Evolutionary conservation across 1,140 invertebrate species (phyloP), one percentile per base, ranked within the genome.

Genomic region (Chrysomallon squamiferum): DNA sequence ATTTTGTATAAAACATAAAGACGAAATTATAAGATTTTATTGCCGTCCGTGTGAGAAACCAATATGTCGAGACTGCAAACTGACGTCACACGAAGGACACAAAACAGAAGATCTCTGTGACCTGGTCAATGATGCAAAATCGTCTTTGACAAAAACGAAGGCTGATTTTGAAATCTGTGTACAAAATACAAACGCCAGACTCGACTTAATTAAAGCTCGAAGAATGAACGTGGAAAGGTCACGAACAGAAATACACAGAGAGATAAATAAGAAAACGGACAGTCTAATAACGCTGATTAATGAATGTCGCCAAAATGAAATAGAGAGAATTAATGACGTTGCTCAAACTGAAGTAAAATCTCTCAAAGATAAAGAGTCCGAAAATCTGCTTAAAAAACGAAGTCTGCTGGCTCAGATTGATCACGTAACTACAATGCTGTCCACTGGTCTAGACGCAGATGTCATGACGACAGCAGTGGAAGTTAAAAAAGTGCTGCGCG

Each of bases 41-140:
- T 67, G 65, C 25, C 35, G 11, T 13, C 33, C 11, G 13, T 67
- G 65, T 32, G 25, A n/a, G 11, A 20, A 13, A 7, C 6, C 35
- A n/a, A 57, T 67, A 33, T 67, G 65, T 35, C 35, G 59, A 57
- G 65, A 67, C 52, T 67, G 65, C 22, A 62, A 61, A 29, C 50
- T 67, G 18, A 58, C 59, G 13, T 43, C 59, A 11, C 65, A 67
- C 30, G 59, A 67, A 35, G 59, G 59, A 15, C 65, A 67, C 41
- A 41, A 33, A 27, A 52, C 57, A 2, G 15, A 20, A 11, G 64
- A 66, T 35, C 22, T 66, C 4, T 59, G 41, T 27, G 20, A 32
- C 20, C 49, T 38, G 32, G 33, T 32, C 22, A 22, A 57, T 0
- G 22, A 50, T 2, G 64, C 43, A 0, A 49, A 43, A 25, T 9